phyloP scores from a whole-genome alignment of 2,797 vertebrate species.

The Chromis chromis region DNA sequence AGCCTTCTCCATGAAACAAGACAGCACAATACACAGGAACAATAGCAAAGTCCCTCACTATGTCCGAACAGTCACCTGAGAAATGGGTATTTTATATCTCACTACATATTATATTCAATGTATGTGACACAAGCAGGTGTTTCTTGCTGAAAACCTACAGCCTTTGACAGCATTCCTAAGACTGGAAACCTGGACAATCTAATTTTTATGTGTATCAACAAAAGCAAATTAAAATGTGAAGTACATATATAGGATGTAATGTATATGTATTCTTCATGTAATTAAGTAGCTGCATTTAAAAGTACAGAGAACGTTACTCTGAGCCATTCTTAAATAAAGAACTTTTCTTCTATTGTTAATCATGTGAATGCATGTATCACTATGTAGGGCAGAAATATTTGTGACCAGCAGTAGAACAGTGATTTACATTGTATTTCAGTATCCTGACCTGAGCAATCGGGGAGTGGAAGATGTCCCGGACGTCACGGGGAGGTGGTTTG shows the following conservation, averaged over 20 bases:
- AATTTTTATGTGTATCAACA: background rate
- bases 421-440: background rate
- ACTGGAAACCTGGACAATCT: background rate
- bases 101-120: background rate
- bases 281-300: background rate
- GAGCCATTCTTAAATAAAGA: background rate
- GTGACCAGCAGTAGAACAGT: background rate
- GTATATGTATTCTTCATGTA: background rate
- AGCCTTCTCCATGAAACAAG: conserved; percentile 42
- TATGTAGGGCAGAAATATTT: fast-evolving
- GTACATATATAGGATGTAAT: background rate
- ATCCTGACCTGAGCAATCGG: conserved; percentile 76
- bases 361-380: background rate
- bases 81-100: conserved; percentile 21
- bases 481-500: conserved; percentile 87
- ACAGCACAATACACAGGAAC: conserved; percentile 19
- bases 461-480: conserved; percentile 87
- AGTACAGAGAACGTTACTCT: background rate
- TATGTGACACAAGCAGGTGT: background rate
- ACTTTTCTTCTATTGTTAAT: background rate
- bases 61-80: conserved; percentile 38
- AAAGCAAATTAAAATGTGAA: background rate
- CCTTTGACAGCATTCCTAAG: background rate
- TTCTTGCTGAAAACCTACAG: background rate
- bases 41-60: conserved; percentile 21